phyloP scores from a whole-genome alignment of 2,888 invertebrate species.

The Lycocerus yunnanus region DNA sequence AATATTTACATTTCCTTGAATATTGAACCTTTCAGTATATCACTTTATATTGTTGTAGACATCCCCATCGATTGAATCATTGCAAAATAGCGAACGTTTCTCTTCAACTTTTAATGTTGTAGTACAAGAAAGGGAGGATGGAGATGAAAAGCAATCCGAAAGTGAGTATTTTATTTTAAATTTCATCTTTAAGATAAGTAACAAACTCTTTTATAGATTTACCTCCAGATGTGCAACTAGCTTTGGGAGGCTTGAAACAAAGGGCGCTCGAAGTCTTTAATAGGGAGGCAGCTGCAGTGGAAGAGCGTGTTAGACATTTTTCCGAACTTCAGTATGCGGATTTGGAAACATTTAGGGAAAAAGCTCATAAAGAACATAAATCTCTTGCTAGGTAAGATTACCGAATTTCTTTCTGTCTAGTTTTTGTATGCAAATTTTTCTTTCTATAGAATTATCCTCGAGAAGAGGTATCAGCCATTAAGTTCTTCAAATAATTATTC shows the following conservation, averaged over 20 bases:
- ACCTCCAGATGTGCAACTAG: slow-evolving; percentile 60
- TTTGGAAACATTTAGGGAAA: slow-evolving; percentile 74
- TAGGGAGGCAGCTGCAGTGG: slow-evolving; percentile 70
- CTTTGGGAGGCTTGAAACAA: slow-evolving; percentile 66
- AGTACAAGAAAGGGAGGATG: slow-evolving; percentile 48
- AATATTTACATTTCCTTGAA: no score
- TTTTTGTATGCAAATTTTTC: background rate
- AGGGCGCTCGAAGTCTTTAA: slow-evolving; percentile 71
- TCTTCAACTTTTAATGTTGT: slow-evolving; percentile 75
- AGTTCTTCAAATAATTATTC: slow-evolving; percentile 3
- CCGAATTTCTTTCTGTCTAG: background rate
- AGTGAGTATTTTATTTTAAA: slow-evolving; percentile 6
- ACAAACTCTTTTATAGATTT: slow-evolving; percentile 47
- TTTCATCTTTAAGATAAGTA: background rate
- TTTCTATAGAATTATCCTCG: slow-evolving; percentile 19
- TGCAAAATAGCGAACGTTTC: slow-evolving; percentile 67
- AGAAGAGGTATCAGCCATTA: slow-evolving; percentile 20
- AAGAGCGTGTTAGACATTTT: slow-evolving; percentile 76
- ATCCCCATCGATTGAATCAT: slow-evolving; percentile 58
- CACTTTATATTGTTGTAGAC: slow-evolving; percentile 37
- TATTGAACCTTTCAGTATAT: background rate
- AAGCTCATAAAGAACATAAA: slow-evolving; percentile 73
- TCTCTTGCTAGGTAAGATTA: slow-evolving; percentile 63
- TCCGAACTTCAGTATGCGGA: slow-evolving; percentile 76
- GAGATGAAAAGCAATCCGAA: slow-evolving; percentile 13